Evolutionary conservation across 2,113 vertebrate genomes (phyloP).

Genomic region (Scomber scombrus): DNA sequence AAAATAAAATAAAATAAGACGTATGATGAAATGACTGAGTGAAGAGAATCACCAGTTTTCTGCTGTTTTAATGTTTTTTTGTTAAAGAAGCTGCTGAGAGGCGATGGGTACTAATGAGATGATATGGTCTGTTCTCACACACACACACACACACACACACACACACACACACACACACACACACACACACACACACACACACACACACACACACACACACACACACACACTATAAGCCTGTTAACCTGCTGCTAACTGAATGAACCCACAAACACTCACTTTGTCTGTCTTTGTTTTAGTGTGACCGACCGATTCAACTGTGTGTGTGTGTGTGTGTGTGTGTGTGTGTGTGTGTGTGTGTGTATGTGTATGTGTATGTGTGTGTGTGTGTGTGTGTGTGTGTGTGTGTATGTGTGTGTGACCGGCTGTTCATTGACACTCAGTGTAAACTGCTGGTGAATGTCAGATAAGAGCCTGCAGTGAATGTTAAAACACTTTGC

Average conservation of each 20-base stretch:
- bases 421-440: slow-evolving; percentile 51
- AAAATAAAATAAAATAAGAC: too few relatives aligned
- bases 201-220: not conserved
- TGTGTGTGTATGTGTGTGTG: slow-evolving; percentile 17
- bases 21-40: too few relatives aligned
- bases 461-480: slow-evolving; percentile 25
- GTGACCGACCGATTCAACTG: too few relatives aligned
- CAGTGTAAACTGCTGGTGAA: slow-evolving; percentile 31
- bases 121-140: not conserved
- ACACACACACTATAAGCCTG: not conserved
- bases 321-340: too few relatives aligned
- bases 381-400: slow-evolving; percentile 22
- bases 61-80: not conserved
- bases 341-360: not conserved
- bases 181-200: too few relatives aligned
- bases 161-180: too few relatives aligned
- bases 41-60: not conserved
- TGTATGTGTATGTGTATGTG: not conserved
- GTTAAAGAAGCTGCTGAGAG: not conserved
- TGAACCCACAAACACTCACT: not conserved
- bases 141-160: too few relatives aligned
- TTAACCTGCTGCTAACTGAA: not conserved
- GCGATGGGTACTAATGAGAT: not conserved
- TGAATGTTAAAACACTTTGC: slow-evolving; percentile 8
- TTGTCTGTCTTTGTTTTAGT: too few relatives aligned